Evolutionary conservation across 2,888 invertebrate genomes (phyloP).

Genomic region (Chloroclystis v-ata): DNA sequence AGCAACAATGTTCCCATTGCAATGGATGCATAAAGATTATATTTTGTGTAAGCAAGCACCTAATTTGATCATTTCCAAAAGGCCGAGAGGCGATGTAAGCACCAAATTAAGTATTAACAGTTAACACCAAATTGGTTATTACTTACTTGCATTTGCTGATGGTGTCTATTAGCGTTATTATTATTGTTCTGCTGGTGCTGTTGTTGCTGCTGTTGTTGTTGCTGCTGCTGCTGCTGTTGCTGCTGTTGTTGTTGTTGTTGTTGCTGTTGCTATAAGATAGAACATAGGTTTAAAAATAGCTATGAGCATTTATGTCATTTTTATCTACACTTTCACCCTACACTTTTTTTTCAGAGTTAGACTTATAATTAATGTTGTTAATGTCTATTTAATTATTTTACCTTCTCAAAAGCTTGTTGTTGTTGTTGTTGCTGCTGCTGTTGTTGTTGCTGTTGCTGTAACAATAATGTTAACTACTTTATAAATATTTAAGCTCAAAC

Average conservation of each 20-base stretch:
- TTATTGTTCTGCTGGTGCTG: slow-evolving; percentile 48
- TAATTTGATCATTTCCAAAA: no score
- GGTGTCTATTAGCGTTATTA: slow-evolving; percentile 61
- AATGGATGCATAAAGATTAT: no score
- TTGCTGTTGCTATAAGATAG: slow-evolving; percentile 35
- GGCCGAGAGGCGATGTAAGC: no score
- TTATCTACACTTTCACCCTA: no score
- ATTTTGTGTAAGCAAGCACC: no score
- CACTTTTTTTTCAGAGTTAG: no score
- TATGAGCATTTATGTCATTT: no score
- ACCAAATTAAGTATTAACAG: no score
- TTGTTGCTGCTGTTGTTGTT: slow-evolving; percentile 53
- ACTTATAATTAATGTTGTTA: no score
- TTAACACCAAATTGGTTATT: no score
- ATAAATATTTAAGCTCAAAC: slow-evolving; percentile 54
- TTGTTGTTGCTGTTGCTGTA: slow-evolving; percentile 47
- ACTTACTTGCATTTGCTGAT: slow-evolving; percentile 78
- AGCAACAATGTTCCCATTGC: no score
- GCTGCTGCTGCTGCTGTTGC: slow-evolving; percentile 52
- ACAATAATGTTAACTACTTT: slow-evolving; percentile 43
- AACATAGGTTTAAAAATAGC: neutral
- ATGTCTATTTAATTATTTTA: neutral
- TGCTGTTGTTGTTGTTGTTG: slow-evolving; percentile 39
- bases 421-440: slow-evolving; percentile 52
- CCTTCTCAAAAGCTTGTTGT: slow-evolving; percentile 31